Evolutionary conservation across 1,140 invertebrate genomes (phyloP).

Genomic region (Bombus confusus): DNA sequence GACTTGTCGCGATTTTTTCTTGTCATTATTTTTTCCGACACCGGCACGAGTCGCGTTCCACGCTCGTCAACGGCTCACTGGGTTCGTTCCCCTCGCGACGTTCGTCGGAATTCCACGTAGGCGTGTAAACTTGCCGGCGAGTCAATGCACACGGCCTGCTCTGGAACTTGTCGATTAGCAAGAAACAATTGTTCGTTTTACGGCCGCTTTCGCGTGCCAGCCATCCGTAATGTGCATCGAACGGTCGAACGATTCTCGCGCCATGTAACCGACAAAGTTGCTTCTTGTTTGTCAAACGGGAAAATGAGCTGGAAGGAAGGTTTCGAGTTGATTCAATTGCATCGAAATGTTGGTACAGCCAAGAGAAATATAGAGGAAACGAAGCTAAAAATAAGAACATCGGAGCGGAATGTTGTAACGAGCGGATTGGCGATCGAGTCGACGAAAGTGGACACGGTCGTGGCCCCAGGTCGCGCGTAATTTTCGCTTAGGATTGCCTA

Average conservation of each 20-base stretch:
- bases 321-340: background rate
- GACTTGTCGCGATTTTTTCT: constrained; percentile 18
- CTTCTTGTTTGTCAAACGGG: constrained; percentile 9
- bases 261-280: background rate
- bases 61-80: background rate
- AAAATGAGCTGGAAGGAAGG: background rate
- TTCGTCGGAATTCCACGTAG: background rate
- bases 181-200: constrained; percentile 1
- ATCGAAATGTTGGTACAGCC: too few species aligned
- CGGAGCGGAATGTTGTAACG: background rate
- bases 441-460: background rate
- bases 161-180: constrained; percentile 22
- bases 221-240: background rate
- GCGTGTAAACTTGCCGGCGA: constrained; percentile 15
- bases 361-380: background rate
- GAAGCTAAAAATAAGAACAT: background rate
- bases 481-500: constrained; percentile 69
- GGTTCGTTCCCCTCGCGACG: constrained; percentile 7
- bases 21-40: too few species aligned
- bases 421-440: background rate
- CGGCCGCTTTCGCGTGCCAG: background rate
- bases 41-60: background rate
- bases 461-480: constrained; percentile 28
- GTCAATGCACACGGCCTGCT: constrained; percentile 9
- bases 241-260: background rate